Percentiles rank a stretch among this genome's conserved stretches.
Evolutionary conservation across 2,888 invertebrate genomes (phyloP).

Genomic region (Emmelina monodactyla): DNA sequence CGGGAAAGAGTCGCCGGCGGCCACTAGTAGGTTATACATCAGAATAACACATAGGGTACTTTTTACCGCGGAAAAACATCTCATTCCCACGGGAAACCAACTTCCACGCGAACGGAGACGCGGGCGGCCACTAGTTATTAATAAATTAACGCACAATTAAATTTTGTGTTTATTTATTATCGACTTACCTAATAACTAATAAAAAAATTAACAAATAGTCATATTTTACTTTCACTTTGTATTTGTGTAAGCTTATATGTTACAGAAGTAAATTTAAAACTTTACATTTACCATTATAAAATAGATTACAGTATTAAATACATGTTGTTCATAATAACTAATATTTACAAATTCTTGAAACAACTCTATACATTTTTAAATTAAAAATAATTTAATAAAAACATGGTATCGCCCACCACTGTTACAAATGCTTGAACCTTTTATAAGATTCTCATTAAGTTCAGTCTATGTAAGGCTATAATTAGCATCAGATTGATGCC

Average conservation of each 20-base stretch:
- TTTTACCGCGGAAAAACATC: too few relatives aligned
- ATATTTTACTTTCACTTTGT: conserved; percentile 34
- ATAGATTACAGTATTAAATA: conserved; percentile 60
- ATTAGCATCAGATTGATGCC: neutral
- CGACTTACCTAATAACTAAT: conserved; percentile 12
- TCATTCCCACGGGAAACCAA: too few relatives aligned
- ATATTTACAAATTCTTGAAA: conserved; percentile 55
- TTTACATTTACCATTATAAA: conserved; percentile 55
- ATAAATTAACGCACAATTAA: too few relatives aligned
- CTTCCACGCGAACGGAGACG: too few relatives aligned
- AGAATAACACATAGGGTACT: too few relatives aligned
- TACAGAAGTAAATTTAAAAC: conserved; percentile 47
- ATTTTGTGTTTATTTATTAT: neutral
- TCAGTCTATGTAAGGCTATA: neutral
- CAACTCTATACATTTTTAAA: conserved; percentile 49
- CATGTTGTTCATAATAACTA: conserved; percentile 49
- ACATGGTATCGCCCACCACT: conserved; percentile 25
- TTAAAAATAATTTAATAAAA: conserved; percentile 58
- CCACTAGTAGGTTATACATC: too few relatives aligned
- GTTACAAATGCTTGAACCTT: neutral
- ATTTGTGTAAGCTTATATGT: conserved; percentile 54
- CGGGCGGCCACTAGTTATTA: too few relatives aligned
- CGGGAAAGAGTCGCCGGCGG: too few relatives aligned
- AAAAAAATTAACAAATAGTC: conserved; percentile 25
- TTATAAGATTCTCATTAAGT: neutral